Conservation (phyloP, 2,888 invertebrate species). For the Nipponacmea schrenckii region DNA sequence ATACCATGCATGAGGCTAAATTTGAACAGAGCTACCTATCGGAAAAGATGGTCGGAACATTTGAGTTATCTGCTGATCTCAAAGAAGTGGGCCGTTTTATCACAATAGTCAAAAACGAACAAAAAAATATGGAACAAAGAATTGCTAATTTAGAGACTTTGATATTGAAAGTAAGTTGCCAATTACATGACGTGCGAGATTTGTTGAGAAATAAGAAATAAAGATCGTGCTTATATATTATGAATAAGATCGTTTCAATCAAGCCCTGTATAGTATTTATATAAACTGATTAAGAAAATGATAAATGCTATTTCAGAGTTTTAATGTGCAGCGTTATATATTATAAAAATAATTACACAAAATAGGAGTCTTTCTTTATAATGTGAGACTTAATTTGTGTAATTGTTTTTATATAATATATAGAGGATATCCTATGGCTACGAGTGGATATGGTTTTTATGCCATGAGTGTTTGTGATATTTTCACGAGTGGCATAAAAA, state of each 20-base stretch:
- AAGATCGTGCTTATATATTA: no score
- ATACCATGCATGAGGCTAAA: conserved; percentile 46
- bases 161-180: conserved; percentile 41
- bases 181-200: conserved; percentile 40
- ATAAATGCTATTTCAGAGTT: no score
- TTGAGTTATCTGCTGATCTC: conserved; percentile 48
- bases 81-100: conserved; percentile 43
- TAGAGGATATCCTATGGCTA: no score
- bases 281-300: not conserved
- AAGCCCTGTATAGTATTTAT: not conserved
- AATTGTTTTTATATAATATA: no score
- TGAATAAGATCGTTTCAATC: no score
- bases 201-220: conserved; percentile 24
- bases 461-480: no score
- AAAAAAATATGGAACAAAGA: conserved; percentile 38
- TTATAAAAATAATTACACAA: no score
- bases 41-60: conserved; percentile 46
- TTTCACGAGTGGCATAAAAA: no score
- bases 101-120: conserved; percentile 41
- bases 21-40: conserved; percentile 43
- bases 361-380: no score
- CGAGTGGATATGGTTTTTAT: no score
- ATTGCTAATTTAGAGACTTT: conserved; percentile 45
- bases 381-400: no score
- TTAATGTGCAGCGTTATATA: no score